phyloP scores from a whole-genome alignment of 1,140 invertebrate species.

The Bombus sylvicola region DNA sequence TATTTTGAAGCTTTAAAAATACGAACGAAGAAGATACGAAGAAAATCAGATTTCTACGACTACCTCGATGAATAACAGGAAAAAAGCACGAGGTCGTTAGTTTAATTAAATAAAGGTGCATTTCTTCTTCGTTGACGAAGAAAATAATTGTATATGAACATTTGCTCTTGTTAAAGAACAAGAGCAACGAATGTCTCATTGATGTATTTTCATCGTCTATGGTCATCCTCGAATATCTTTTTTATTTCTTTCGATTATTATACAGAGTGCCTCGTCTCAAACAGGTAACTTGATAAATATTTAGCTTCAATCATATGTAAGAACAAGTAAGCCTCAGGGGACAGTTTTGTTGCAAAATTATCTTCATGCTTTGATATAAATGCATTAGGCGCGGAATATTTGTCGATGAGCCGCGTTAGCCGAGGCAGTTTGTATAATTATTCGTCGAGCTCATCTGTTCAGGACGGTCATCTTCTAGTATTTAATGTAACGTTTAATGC shows the following conservation, averaged over 20 bases:
- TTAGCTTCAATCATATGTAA: neutral
- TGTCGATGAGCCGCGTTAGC: neutral
- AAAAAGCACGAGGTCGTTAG: too few species aligned
- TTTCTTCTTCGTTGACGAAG: neutral
- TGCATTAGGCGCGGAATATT: neutral
- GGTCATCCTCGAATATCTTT: neutral
- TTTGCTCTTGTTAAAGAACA: neutral
- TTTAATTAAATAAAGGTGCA: constrained; percentile 11
- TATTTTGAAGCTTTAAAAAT: neutral
- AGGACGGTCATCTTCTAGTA: constrained; percentile 15
- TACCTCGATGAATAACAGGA: neutral
- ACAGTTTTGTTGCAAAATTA: neutral
- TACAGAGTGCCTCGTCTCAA: neutral
- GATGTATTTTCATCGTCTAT: neutral
- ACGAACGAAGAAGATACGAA: too few species aligned
- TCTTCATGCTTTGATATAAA: neutral
- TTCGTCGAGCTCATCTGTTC: neutral
- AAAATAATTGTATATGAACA: neutral
- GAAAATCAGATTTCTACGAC: neutral
- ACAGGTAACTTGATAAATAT: neutral
- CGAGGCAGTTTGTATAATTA: neutral
- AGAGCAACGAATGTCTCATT: neutral
- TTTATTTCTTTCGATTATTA: neutral
- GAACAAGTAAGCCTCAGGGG: neutral
- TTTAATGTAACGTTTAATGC: neutral